Conservation (phyloP, 2,888 invertebrate genomes). For the Microctonus aethiopoides region DNA sequence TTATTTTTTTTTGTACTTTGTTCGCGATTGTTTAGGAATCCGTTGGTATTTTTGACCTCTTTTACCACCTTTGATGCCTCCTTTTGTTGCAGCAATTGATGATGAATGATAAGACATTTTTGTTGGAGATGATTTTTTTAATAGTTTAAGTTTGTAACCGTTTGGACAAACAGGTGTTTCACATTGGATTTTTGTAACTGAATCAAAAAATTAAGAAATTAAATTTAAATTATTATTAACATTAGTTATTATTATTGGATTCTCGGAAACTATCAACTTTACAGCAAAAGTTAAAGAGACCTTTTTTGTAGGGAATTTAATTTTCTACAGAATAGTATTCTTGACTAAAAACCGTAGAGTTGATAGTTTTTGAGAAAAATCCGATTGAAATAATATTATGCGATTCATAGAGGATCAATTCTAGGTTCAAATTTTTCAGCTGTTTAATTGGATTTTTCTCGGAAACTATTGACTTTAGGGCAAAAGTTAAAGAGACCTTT, state of each 20-base stretch:
- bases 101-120: slow-evolving; percentile 23
- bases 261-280: too few species aligned
- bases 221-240: background rate
- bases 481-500: too few species aligned
- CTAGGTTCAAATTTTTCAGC: too few species aligned
- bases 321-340: too few species aligned
- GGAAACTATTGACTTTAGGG: too few species aligned
- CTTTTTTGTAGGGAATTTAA: too few species aligned
- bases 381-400: too few species aligned
- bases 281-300: too few species aligned
- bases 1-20: background rate
- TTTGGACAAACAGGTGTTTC: slow-evolving; percentile 68
- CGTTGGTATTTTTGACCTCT: slow-evolving; percentile 26
- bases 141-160: slow-evolving; percentile 67
- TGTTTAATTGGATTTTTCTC: too few species aligned
- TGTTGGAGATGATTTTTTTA: slow-evolving; percentile 49
- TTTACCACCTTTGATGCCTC: slow-evolving; percentile 40
- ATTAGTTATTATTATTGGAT: slow-evolving; percentile 35
- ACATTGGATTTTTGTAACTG: slow-evolving; percentile 35
- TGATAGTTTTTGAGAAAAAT: too few species aligned
- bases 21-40: slow-evolving; percentile 19
- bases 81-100: slow-evolving; percentile 46
- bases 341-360: too few species aligned
- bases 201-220: slow-evolving; percentile 1
- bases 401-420: too few species aligned